Base-by-base conservation (phyloP, 2,888 invertebrate species). In the Harmothoe impar region DNA sequence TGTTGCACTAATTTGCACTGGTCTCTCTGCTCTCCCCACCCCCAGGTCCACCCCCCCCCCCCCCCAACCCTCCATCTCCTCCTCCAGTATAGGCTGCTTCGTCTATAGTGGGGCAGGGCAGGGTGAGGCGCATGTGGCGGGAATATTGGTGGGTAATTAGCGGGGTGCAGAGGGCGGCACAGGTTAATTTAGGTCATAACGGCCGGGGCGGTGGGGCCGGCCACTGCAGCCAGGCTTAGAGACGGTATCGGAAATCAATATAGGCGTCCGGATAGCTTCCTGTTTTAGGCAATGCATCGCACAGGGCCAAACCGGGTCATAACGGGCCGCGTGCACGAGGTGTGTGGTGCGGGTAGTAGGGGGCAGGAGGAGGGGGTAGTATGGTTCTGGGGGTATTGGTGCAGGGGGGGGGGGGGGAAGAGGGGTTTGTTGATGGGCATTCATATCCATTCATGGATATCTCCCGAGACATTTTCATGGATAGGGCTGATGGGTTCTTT, bases 181-280 rank as follows among this genome's bases (percentile, higher is more conserved):
- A 54, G 86, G 86, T 86, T 86, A 86, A 86, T 86, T 86, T 86
- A 86, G 86, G 86, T 86, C 86, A 86, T 86, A 86, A 86, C 86
- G 20, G 86, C 86, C 52, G 54, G 86, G 54, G 54, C 54, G 12
- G 29, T 15, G 54, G 7, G 52, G 20, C 85, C 29, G 54, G 52
- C 86, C 54, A 29, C 51, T 17, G n/a, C 25, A 20, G 31, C 86
- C 86, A n/a, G 23, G 31, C 52, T 54, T 54, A 52, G 54, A 52
- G 54, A 29, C 54, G 20, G 86, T 86, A 86, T 86, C 56, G 86
- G 86, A 86, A 86, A 86, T 86, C 86, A 31, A 86, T 86, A 56
- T 12, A 54, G 86, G 54, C 56, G 86, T 52, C 86, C 86, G 15
- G 86, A 86, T 86, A 86, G 86, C 86, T 86, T 86, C 86, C 86